Evolutionary conservation across 2,888 invertebrate species (phyloP), one percentile per base, ranked within the genome.

Genomic region (Ernsta delagoae): DNA sequence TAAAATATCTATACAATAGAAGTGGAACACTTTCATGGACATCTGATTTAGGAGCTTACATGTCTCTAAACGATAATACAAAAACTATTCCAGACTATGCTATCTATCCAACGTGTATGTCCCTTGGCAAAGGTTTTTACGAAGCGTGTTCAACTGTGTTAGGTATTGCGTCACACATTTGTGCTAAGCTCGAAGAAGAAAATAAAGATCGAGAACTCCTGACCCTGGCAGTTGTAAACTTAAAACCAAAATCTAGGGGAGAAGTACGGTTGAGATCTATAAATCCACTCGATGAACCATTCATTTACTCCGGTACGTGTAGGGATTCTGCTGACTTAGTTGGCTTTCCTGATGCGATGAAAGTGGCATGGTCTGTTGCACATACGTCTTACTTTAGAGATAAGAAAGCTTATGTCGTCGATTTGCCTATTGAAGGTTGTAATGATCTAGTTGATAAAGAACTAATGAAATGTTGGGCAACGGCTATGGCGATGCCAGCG

Each of bases 391-490:
- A 89, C 67, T 89, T 92, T 50, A 80, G 72, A 43, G 41, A 70
- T 0, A 84, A 83, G 71, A 75, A 78, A 0, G 88, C 89, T 5
- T 75, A 75, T 34, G 75, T 85, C 2, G 72, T 91, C 4, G 78
- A 88, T 45, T 71, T 88, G 1, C 74, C 77, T 2, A 71, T 86
- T 31, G 77, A 80, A 0, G 76, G 71, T 4, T 92, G 92, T 72
- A 72, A 75, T 1, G 74, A 77, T 71, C 48, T 88, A 74, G 8
- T 16, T 0, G 77, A 68, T 0, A 78, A 78, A 24, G 91, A 90
- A 5, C 86, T 86, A 75, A 85, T 93, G 83, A 88, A 81, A 64
- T 96, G 95, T 75, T 77, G 75, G 11, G 80, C 89, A 2, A 78
- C 62, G 48, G 79, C 81, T 34, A 78, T 83, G 73, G 89, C 83